phyloP scores from a whole-genome alignment of 2,888 invertebrate species.

The Microctonus aethiopoides region DNA sequence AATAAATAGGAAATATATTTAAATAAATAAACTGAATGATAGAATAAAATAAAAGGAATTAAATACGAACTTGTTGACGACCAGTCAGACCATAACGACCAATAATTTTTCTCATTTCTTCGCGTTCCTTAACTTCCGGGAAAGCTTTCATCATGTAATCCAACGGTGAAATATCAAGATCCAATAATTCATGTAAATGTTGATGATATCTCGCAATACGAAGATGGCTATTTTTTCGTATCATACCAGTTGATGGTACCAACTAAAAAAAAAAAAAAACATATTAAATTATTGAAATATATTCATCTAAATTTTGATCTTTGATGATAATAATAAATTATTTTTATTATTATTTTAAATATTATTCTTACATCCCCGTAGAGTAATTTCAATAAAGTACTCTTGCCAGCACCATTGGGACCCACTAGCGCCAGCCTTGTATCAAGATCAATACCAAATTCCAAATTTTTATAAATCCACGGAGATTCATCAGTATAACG shows the following conservation, averaged over 20 bases:
- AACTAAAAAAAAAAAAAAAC: slow-evolving; percentile 75
- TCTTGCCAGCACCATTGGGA: slow-evolving; percentile 99
- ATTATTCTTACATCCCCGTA: slow-evolving; percentile 86
- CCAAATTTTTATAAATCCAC: slow-evolving; percentile 95
- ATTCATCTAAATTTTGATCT: not conserved
- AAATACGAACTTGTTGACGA: slow-evolving; percentile 82
- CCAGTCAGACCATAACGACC: slow-evolving; percentile 98
- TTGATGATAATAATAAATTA: not conserved
- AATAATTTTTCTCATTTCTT: slow-evolving; percentile 99
- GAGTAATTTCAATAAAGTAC: slow-evolving; percentile 94
- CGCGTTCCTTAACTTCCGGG: slow-evolving; percentile 96
- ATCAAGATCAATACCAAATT: slow-evolving; percentile 99
- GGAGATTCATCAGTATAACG: slow-evolving; percentile 88
- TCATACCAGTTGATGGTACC: slow-evolving; percentile 95
- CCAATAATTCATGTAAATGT: slow-evolving; percentile 95
- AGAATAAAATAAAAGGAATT: too few species aligned
- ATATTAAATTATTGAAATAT: not conserved
- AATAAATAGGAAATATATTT: not conserved
- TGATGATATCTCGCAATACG: slow-evolving; percentile 98
- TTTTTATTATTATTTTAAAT: slow-evolving; percentile 7
- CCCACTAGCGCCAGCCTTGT: slow-evolving; percentile 94
- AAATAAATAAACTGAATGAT: not conserved
- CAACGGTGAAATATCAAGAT: slow-evolving; percentile 92
- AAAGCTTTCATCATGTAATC: slow-evolving; percentile 99
- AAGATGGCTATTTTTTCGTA: slow-evolving; percentile 97